Evolutionary conservation across 2,888 invertebrate genomes (phyloP), one percentile per base, ranked within the genome.

Genomic region (Augiades crinisus): DNA sequence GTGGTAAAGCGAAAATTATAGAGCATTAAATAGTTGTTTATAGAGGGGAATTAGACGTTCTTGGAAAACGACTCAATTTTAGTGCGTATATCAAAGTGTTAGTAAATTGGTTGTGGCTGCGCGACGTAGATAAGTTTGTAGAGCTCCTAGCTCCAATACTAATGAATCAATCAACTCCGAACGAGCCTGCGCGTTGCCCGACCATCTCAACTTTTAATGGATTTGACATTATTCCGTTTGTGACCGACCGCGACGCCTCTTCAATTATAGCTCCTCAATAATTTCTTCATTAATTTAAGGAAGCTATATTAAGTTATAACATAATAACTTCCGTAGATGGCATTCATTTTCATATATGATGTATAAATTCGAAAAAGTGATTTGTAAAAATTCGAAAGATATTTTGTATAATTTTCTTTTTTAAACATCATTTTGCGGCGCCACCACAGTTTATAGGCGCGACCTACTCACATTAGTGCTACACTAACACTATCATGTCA

Each of bases 201-300:
- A 67, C 75, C 70, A 79, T 78, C 78, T 75, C 74, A 86, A 85
- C 81, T 86, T 86, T 85, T 85, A 87, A 86, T 87, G 85, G 86
- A 86, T n/a, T n/a, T n/a, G 78, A 78, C 81, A 85, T 86, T 84
- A 87, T 86, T 86, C 83, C 81, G 74, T 83, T 83, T 82, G 81
- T 77, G 81, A 75, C 68, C 76, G 72, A 78, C 77, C 72, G 73
- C 75, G 75, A 71, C 73, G 74, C 81, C 74, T 78, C 78, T 80
- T 78, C 82, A 82, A 85, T 84, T 86, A 82, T 80, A 81, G 81
- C 77, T 84, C 81, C 62, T 68, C 73, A 74, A 78, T 78, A 72
- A 83, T 81, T 83, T 83, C 78, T 81, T 86, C 80, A 83, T 86
- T 82, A 81, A 85, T 85, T 85, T 78, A 69, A 60, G 72, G 78